Percentiles rank a stretch among this genome's conserved stretches.
Evolutionary conservation across 2,113 vertebrate species (phyloP).

Genomic region (Urocitellus parryii): DNA sequence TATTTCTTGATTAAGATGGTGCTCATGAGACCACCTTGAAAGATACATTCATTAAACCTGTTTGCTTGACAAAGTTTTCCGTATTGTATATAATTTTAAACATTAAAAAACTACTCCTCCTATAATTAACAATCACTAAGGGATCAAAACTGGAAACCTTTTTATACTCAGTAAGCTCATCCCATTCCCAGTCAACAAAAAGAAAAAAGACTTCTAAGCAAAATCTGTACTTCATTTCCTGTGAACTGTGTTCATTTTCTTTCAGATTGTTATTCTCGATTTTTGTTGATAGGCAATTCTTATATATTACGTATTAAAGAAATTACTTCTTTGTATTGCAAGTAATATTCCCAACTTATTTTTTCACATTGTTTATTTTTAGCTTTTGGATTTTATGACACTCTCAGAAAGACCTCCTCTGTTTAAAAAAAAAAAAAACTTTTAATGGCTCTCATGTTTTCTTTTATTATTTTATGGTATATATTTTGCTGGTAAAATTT

Average conservation of each 20-base stretch:
- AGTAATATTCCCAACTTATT: background rate
- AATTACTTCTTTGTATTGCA: background rate
- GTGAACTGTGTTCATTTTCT: background rate
- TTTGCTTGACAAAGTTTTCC: background rate
- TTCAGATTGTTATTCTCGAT: background rate
- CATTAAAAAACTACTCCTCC: constrained; percentile 31
- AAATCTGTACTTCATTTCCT: background rate
- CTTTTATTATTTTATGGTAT: background rate
- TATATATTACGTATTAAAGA: background rate
- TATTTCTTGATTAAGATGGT: background rate
- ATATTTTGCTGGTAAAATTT: constrained; percentile 13
- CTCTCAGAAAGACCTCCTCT: background rate
- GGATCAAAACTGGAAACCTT: background rate
- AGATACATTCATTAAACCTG: background rate
- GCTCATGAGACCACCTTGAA: background rate
- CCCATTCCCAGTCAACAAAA: background rate
- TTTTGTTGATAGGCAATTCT: background rate
- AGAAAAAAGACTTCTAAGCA: background rate
- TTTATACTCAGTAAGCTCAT: background rate
- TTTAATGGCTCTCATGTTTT: background rate
- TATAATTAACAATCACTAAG: constrained; percentile 12
- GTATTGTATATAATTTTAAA: background rate
- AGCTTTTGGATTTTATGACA: constrained; percentile 17
- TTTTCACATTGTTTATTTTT: background rate
- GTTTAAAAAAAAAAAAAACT: background rate